A percentile compares a stretch with the other conserved stretches of the same genome.
Conservation (phyloP, 2,888 invertebrate species). For the Xanthia togata region DNA sequence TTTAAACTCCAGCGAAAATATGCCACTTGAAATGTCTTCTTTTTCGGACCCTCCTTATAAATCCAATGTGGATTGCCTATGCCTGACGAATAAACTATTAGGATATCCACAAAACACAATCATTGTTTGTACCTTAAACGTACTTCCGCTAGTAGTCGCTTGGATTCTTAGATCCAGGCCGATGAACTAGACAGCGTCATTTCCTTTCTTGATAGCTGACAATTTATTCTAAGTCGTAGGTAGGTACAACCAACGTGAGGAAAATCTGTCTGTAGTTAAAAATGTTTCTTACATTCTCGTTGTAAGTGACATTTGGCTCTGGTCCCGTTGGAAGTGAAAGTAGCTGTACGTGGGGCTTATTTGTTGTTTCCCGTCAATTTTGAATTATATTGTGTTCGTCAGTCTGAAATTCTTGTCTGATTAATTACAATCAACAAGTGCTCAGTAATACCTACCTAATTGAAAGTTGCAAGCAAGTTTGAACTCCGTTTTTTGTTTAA, state of each 20-base stretch:
- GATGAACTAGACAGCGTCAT: constrained; percentile 84
- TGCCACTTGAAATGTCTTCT: background rate
- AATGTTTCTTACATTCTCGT: constrained; percentile 51
- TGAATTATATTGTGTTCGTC: constrained; percentile 7
- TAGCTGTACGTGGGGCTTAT: constrained; percentile 37
- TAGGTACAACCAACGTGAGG: constrained; percentile 23
- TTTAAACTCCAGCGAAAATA: constrained; percentile 7
- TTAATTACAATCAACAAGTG: constrained; percentile 18
- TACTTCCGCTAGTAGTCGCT: constrained; percentile 80
- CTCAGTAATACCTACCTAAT: background rate
- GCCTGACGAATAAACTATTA: constrained; percentile 57
- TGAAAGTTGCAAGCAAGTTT: constrained; percentile 1
- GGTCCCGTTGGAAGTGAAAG: constrained; percentile 61
- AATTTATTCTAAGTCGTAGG: constrained; percentile 47
- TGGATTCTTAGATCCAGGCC: constrained; percentile 82
- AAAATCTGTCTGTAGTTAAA: constrained; percentile 46
- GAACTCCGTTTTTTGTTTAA: background rate
- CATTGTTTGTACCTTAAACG: constrained; percentile 69
- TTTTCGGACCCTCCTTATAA: constrained; percentile 11
- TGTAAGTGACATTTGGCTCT: constrained; percentile 59
- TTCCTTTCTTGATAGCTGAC: constrained; percentile 78
- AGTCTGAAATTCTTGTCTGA: background rate
- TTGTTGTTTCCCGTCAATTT: constrained; percentile 35
- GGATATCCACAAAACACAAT: constrained; percentile 58
- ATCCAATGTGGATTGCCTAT: constrained; percentile 32